Evolutionary conservation across 2,888 invertebrate species (phyloP).

Genomic region (Drosophila crucigera): DNA sequence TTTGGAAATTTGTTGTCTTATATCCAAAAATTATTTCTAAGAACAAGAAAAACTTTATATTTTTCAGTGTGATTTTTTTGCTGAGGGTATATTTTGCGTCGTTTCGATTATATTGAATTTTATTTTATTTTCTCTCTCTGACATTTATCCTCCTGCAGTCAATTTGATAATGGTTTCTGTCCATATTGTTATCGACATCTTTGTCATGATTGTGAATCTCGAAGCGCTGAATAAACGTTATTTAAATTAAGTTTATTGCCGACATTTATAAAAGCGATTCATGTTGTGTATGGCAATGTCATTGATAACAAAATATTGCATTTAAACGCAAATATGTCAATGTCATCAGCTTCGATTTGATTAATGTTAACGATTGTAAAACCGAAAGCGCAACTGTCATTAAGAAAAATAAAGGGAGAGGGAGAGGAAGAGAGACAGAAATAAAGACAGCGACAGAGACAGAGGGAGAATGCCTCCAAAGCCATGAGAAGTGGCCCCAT

Average conservation of each 20-base stretch:
- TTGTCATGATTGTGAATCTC: conserved; percentile 37
- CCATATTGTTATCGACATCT: background rate
- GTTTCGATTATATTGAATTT: background rate
- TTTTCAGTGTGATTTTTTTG: background rate
- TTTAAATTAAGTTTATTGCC: conserved; percentile 67
- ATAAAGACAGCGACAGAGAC: too few relatives aligned
- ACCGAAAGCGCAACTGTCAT: conserved; percentile 20
- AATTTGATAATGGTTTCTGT: conserved; percentile 7
- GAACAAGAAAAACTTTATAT: background rate
- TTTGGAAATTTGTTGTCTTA: background rate
- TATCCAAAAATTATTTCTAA: background rate
- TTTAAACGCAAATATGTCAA: conserved; percentile 8
- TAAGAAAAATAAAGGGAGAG: background rate
- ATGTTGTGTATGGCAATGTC: conserved; percentile 11
- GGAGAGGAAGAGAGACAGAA: background rate
- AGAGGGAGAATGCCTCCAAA: background rate
- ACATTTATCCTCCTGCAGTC: background rate
- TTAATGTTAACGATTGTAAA: conserved; percentile 8
- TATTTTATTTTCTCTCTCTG: background rate
- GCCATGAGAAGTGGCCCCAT: background rate
- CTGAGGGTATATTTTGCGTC: conserved; percentile 7
- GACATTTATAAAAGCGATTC: conserved; percentile 54
- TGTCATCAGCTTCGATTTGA: conserved; percentile 53
- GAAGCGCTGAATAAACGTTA: conserved; percentile 54
- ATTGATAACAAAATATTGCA: conserved; percentile 29